These are phyloP conservation scores for fruit fly (Drosophila melanogaster) DNA, from an alignment of 1,140 invertebrate species.

Conservation along the genomic window Release_6_plus_ISO1_MT NT_033777.3:28843501-28844000, in stretches of 20 bases:
- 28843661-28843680: conserved; percentile 76
- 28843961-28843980: conserved; percentile 79
- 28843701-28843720: conserved; percentile 56
- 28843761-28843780: conserved; percentile 44
- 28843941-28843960: conserved; percentile 73
- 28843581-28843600: neutral
- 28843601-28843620: neutral
- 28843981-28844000: conserved; percentile 70
- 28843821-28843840: conserved; percentile 11
- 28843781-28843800: conserved; percentile 49
- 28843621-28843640: neutral
- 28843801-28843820: conserved; percentile 60
- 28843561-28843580: neutral
- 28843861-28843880: conserved; percentile 20
- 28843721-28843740: conserved; percentile 22
- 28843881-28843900: conserved; percentile 68
- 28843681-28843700: conserved; percentile 66
- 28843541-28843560: neutral
- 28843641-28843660: conserved; percentile 35
- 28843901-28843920: conserved; percentile 39
- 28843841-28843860: conserved; percentile 1
- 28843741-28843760: conserved; percentile 18
- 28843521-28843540: neutral
- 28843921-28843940: conserved; percentile 58
- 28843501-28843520: neutral